These are phyloP conservation scores for Lingula anatina DNA, from an alignment of 2,888 invertebrate species.

Conservation along the genomic window DNA sequence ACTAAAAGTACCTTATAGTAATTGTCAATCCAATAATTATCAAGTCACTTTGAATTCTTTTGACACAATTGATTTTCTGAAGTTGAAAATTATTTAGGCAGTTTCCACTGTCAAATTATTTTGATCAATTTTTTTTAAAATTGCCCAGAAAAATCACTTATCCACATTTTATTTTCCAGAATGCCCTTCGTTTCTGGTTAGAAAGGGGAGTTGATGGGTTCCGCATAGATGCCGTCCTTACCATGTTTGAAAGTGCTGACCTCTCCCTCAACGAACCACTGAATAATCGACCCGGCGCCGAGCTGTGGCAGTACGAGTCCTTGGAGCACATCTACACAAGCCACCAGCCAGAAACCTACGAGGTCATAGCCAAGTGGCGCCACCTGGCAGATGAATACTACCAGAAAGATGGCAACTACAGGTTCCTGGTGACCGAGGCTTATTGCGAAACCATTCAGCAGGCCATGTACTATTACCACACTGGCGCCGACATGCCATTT, in stretches of 20 bases:
- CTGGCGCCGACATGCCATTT: conserved; percentile 3
- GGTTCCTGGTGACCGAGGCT: background rate
- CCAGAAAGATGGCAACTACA: background rate
- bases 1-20: too few relatives aligned
- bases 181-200: background rate
- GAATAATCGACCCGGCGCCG: too few relatives aligned
- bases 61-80: too few relatives aligned
- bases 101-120: too few relatives aligned
- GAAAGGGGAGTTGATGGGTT: background rate
- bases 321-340: conserved; percentile 9
- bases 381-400: conserved; percentile 4
- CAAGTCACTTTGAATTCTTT: too few relatives aligned
- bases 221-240: background rate
- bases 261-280: too few relatives aligned
- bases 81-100: too few relatives aligned
- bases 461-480: conserved; percentile 1
- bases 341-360: conserved; percentile 6
- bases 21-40: too few relatives aligned
- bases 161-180: background rate
- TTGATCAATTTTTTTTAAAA: too few relatives aligned
- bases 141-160: too few relatives aligned
- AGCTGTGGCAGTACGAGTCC: too few relatives aligned
- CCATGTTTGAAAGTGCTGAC: background rate
- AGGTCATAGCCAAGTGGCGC: conserved; percentile 5
- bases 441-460: background rate